A percentile compares a stretch with the other conserved stretches of the same genome.
These are phyloP conservation scores for Pleuronectes platessa DNA, from an alignment of 2,113 vertebrate species.

Conservation along the genomic window DNA sequence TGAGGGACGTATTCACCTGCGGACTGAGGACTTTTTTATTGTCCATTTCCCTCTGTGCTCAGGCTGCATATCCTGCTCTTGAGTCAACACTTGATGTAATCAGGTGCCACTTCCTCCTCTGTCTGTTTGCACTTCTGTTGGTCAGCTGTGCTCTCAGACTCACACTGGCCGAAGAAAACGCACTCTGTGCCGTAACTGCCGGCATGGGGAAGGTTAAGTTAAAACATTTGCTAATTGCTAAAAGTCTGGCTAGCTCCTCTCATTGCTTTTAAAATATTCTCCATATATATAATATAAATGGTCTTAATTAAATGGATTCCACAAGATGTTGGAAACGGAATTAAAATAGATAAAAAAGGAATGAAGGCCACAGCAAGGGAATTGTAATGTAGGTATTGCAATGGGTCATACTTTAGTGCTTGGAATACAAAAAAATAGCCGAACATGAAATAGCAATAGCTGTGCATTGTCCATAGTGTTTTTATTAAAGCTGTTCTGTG, in stretches of 20 bases:
- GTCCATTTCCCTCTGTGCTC: conserved; percentile 42
- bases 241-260: no score
- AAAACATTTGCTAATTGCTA: no score
- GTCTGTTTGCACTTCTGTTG: conserved; percentile 54
- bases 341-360: no score
- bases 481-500: conserved; percentile 9
- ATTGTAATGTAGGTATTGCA: not conserved
- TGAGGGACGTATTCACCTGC: conserved; percentile 45
- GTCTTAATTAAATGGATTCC: no score
- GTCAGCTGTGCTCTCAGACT: conserved; percentile 28
- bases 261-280: no score
- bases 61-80: conserved; percentile 64
- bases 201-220: not conserved
- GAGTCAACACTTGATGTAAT: conserved; percentile 74
- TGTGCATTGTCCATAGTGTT: conserved; percentile 5
- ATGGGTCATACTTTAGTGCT: not conserved
- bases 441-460: not conserved
- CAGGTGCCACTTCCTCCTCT: conserved; percentile 72
- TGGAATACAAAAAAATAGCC: not conserved
- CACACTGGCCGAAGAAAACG: conserved; percentile 4
- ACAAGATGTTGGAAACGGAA: no score
- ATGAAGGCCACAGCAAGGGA: not conserved
- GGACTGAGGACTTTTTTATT: conserved; percentile 37
- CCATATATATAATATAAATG: no score
- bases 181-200: not conserved